Conservation (phyloP, 1,140 invertebrate genomes). For the Monochamus saltuarius region DNA sequence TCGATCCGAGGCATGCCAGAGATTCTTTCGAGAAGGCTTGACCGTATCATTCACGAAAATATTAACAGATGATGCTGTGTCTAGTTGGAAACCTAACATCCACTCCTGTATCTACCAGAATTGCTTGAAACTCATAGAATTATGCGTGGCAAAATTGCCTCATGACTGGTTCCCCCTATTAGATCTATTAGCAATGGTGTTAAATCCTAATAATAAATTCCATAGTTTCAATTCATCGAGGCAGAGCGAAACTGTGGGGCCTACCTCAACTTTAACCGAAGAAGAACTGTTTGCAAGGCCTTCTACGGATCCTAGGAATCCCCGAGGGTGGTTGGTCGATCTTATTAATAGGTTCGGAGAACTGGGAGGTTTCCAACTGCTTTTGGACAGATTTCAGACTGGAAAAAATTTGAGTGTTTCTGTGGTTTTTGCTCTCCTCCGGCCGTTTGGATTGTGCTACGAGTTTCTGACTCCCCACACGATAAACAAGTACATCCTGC, state of each 20-base stretch:
- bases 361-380: constrained; percentile 83
- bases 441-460: constrained; percentile 90
- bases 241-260: constrained; percentile 74
- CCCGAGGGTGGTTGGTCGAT: constrained; percentile 93
- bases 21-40: constrained; percentile 93
- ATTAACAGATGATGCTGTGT: constrained; percentile 96
- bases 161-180: constrained; percentile 93
- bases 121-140: constrained; percentile 86
- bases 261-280: constrained; percentile 63
- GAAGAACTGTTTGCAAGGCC: constrained; percentile 81
- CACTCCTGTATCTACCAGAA: constrained; percentile 94
- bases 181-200: constrained; percentile 89
- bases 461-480: constrained; percentile 89
- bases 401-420: constrained; percentile 73
- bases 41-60: constrained; percentile 97
- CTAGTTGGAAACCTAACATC: constrained; percentile 96
- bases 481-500: constrained; percentile 90
- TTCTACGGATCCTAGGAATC: constrained; percentile 72
- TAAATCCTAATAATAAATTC: constrained; percentile 62
- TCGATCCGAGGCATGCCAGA: constrained; percentile 86
- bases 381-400: constrained; percentile 83
- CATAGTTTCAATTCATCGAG: constrained; percentile 88
- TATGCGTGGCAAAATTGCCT: constrained; percentile 87
- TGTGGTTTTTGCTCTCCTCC: constrained; percentile 80
- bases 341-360: constrained; percentile 92